Evolutionary conservation across 2,888 invertebrate genomes (phyloP).

Genomic region (Synergus laeviventris): DNA sequence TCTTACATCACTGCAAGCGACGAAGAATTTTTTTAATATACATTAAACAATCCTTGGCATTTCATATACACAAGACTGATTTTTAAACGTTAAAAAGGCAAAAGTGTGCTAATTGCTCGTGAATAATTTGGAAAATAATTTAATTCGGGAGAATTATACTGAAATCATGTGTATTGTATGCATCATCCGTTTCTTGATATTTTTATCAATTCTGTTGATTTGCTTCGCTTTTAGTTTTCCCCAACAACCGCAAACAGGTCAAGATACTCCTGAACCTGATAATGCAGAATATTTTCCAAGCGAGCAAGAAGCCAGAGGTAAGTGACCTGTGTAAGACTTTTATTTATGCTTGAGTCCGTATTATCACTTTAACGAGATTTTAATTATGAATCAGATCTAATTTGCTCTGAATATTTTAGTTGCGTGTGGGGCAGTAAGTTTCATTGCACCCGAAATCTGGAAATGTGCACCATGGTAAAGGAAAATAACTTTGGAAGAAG

Average conservation of each 20-base stretch:
- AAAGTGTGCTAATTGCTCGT: neutral
- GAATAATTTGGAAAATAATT: neutral
- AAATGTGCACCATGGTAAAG: constrained; percentile 2
- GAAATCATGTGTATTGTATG: neutral
- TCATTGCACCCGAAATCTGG: neutral
- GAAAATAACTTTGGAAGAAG: neutral
- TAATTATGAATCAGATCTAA: neutral
- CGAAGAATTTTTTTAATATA: neutral
- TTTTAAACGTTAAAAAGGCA: neutral
- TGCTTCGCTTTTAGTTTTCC: no score
- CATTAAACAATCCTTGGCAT: neutral
- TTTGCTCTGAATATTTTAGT: neutral
- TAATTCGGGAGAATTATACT: neutral
- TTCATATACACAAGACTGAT: no score
- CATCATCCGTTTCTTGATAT: neutral
- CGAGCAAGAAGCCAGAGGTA: neutral
- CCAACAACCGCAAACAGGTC: neutral
- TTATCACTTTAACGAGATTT: no score
- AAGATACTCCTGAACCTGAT: neutral
- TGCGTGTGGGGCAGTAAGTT: neutral
- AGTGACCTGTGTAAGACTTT: neutral
- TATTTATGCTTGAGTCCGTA: no score
- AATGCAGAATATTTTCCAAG: neutral
- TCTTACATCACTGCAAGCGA: neutral
- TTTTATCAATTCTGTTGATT: neutral